Percentiles rank a stretch among this genome's conserved stretches.
Conservation (phyloP, 2,797 vertebrate species). For the Moxostoma hubbsi region DNA sequence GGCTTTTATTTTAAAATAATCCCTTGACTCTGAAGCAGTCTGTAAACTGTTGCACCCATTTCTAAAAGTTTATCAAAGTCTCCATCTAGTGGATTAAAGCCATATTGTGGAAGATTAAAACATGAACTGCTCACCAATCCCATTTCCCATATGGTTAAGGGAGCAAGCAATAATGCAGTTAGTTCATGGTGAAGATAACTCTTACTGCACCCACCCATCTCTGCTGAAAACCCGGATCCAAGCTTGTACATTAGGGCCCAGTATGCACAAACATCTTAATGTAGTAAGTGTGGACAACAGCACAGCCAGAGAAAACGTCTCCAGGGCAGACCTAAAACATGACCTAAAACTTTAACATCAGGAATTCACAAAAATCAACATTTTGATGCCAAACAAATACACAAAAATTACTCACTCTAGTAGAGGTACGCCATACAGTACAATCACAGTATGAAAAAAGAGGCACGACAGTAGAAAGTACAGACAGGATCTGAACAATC, state of each 20-base stretch:
- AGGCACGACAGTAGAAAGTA: conserved; percentile 85
- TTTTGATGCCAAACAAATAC: background rate
- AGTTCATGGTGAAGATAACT: background rate
- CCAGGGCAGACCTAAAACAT: conserved; percentile 82
- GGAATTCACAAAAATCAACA: too few species aligned
- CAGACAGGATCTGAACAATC: conserved; percentile 86
- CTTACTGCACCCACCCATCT: conserved; percentile 83
- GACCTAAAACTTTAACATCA: conserved; percentile 1
- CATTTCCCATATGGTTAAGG: too few species aligned
- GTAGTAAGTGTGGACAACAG: conserved; percentile 90
- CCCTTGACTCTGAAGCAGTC: background rate
- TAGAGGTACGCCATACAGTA: conserved; percentile 94
- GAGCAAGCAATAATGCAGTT: too few species aligned
- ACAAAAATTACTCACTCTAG: conserved; percentile 86
- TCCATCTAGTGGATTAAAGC: conserved; percentile 50
- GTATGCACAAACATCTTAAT: conserved; percentile 89
- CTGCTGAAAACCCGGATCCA: conserved; percentile 96
- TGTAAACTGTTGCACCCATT: background rate
- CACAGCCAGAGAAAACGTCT: conserved; percentile 92
- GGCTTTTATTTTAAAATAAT: background rate
- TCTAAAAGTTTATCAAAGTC: conserved; percentile 8
- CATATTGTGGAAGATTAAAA: background rate
- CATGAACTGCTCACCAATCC: too few species aligned
- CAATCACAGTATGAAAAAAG: conserved; percentile 79
- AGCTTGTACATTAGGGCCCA: conserved; percentile 91